Percentiles rank a stretch among this genome's conserved stretches.
These are phyloP conservation scores for Macrotus californicus DNA, from an alignment of 2,113 vertebrate genomes.

Conservation along the genomic window DNA sequence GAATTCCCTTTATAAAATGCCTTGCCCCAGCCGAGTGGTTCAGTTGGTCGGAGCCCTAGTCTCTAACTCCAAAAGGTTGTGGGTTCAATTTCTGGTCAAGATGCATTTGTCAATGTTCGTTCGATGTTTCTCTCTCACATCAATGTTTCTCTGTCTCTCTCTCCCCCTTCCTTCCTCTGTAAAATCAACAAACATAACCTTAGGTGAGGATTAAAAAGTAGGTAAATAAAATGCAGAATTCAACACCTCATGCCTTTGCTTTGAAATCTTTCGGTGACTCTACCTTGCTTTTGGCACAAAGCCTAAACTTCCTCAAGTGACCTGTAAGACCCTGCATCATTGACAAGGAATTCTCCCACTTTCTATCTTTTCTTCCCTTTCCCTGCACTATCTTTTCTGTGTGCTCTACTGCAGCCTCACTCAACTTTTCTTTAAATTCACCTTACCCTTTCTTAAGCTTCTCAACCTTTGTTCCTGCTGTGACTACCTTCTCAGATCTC, in stretches of 20 bases:
- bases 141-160: no score
- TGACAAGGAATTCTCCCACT: fast-evolving
- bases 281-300: background rate
- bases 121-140: no score
- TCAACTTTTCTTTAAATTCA: background rate
- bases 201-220: no score
- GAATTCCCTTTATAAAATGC: background rate
- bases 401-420: background rate
- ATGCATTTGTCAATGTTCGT: no score
- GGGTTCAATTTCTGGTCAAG: no score
- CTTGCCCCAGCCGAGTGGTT: no score
- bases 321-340: background rate
- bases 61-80: no score
- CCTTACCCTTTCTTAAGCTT: background rate
- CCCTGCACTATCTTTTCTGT: background rate
- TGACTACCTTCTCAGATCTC: background rate
- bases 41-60: no score
- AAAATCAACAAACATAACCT: no score
- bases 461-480: background rate
- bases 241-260: background rate
- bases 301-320: background rate
- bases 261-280: background rate
- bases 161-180: no score
- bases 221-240: background rate
- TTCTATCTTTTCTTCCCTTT: background rate